phyloP scores from a whole-genome alignment of 1,140 invertebrate species.

The Hesperophylax magnus region DNA sequence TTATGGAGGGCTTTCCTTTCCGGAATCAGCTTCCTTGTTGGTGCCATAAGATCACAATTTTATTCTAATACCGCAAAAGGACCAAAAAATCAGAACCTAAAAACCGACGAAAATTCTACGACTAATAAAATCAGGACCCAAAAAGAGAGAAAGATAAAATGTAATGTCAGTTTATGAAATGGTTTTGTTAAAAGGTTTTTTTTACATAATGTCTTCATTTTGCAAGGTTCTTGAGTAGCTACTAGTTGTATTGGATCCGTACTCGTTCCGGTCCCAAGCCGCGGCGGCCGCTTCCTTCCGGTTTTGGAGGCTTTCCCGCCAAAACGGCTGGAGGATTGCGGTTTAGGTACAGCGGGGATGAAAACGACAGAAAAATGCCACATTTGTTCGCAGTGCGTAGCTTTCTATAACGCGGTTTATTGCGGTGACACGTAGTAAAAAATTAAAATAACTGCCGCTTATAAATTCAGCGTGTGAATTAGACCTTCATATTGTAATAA shows the following conservation, averaged over 20 bases:
- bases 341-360: conserved; percentile 12
- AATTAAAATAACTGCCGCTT: neutral
- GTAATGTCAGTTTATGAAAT: too few relatives aligned
- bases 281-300: conserved; percentile 25
- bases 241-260: neutral
- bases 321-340: conserved; percentile 22
- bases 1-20: conserved; percentile 4
- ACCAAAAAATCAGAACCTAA: neutral
- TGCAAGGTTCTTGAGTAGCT: neutral
- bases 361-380: conserved; percentile 34
- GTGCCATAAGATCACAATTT: conserved; percentile 29
- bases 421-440: neutral
- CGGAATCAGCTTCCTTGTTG: conserved; percentile 17
- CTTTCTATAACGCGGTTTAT: conserved; percentile 3
- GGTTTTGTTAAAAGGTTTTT: neutral
- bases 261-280: neutral
- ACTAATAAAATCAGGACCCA: neutral
- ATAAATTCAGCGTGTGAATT: neutral
- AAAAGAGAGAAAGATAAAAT: neutral
- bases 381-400: conserved; percentile 7
- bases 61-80: conserved; percentile 19
- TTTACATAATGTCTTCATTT: neutral
- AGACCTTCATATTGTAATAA: neutral
- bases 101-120: neutral
- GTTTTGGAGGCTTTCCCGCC: conserved; percentile 18